Conservation (phyloP, 2,797 vertebrate genomes). For the Syngnathus rostellatus region DNA sequence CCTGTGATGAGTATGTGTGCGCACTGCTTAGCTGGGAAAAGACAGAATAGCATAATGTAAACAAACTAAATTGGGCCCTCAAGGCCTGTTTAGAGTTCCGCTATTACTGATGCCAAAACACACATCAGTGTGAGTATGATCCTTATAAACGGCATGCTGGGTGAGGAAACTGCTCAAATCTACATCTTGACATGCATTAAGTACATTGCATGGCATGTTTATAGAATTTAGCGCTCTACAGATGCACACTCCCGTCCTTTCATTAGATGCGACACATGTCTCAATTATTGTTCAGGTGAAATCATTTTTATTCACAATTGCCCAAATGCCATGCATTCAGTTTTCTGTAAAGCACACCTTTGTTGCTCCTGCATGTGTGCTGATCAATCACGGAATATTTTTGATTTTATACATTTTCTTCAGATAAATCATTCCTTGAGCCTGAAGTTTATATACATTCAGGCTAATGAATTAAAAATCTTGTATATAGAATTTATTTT, state of each 20-base stretch:
- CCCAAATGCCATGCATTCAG: no score
- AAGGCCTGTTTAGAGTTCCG: conserved; percentile 46
- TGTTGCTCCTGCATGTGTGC: no score
- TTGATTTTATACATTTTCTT: no score
- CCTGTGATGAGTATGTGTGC: conserved; percentile 33
- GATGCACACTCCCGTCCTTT: not conserved
- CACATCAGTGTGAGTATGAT: conserved; percentile 44
- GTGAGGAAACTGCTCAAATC: conserved; percentile 6
- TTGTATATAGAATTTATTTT: no score
- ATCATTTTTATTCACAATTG: no score
- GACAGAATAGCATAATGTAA: conserved; percentile 35
- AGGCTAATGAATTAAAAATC: no score
- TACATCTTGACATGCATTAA: not conserved
- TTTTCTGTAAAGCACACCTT: no score
- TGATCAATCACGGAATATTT: no score
- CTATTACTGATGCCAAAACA: conserved; percentile 49
- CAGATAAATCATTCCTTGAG: no score
- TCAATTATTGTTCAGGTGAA: not conserved
- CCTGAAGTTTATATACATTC: no score
- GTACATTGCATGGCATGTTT: not conserved
- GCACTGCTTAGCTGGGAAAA: conserved; percentile 27
- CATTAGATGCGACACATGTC: not conserved
- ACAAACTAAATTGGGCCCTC: conserved; percentile 40
- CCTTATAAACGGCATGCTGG: conserved; percentile 48
- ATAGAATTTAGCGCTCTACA: not conserved